Percentiles rank a stretch among this genome's conserved stretches.
phyloP scores from a whole-genome alignment of 2,113 vertebrate species.

The Mormyrus lacerda region DNA sequence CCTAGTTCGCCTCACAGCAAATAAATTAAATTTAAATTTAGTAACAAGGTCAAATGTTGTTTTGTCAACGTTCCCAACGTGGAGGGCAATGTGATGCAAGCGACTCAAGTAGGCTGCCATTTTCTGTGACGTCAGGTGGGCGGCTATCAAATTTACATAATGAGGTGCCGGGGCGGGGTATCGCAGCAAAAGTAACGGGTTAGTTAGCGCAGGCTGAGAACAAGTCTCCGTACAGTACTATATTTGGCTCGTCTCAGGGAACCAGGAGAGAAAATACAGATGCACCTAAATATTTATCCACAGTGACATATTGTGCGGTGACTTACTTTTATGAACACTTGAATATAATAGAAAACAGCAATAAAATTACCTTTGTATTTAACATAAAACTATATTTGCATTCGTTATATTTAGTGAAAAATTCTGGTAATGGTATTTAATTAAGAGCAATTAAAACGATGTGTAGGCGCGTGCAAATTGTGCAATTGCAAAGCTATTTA shows the following conservation, averaged over 20 bases:
- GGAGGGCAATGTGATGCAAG: conserved; percentile 77
- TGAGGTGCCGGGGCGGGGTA: neutral
- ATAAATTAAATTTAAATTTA: conserved; percentile 68
- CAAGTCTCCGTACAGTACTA: neutral
- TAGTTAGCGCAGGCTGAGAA: neutral
- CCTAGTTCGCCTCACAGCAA: conserved; percentile 60
- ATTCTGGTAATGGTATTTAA: neutral
- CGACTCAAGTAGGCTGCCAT: conserved; percentile 73
- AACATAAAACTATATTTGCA: neutral
- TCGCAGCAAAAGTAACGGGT: neutral
- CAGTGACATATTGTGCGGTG: neutral
- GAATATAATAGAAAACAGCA: neutral
- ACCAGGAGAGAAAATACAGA: neutral
- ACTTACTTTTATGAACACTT: neutral
- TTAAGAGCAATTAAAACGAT: neutral
- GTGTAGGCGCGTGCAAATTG: neutral
- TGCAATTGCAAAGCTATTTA: neutral
- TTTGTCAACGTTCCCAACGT: conserved; percentile 63
- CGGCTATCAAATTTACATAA: conserved; percentile 23
- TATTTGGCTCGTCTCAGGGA: neutral
- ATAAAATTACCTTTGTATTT: neutral
- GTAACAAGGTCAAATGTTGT: conserved; percentile 61
- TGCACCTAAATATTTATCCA: neutral
- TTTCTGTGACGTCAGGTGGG: conserved; percentile 40
- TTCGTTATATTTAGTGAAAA: neutral